Percentiles rank a stretch among this genome's conserved stretches.
Evolutionary conservation across 2,888 invertebrate species (phyloP).

Genomic region (Pegoplata infirma): DNA sequence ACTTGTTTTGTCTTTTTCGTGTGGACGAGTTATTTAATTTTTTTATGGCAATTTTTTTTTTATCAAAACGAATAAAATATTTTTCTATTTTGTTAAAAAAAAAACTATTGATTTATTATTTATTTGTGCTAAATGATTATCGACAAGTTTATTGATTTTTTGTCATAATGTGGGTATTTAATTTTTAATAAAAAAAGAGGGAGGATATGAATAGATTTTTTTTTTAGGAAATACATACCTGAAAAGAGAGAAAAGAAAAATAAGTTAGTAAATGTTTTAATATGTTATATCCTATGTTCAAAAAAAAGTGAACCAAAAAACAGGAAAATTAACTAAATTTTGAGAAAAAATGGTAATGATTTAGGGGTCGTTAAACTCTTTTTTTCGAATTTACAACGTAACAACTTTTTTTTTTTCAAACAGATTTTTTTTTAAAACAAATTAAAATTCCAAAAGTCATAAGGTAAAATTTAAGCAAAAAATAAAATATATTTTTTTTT

Average conservation of each 20-base stretch:
- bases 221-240: slow-evolving; percentile 51
- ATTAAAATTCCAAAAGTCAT: no score
- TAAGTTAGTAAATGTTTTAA: background rate
- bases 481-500: no score
- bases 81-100: background rate
- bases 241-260: slow-evolving; percentile 28
- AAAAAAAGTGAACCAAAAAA: no score
- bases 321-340: no score
- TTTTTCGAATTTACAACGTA: no score
- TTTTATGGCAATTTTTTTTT: background rate
- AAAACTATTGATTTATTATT: slow-evolving; percentile 19
- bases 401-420: no score
- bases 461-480: no score
- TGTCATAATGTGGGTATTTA: background rate
- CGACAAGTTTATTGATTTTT: slow-evolving; percentile 13
- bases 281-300: no score
- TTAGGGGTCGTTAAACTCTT: no score
- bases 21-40: slow-evolving; percentile 6
- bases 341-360: no score
- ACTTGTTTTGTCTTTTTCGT: background rate
- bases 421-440: no score
- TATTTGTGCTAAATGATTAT: background rate
- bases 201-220: background rate
- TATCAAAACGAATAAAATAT: background rate
- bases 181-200: background rate